Evolutionary conservation across 2,888 invertebrate species (phyloP).

Genomic region (Cephus pulcher): DNA sequence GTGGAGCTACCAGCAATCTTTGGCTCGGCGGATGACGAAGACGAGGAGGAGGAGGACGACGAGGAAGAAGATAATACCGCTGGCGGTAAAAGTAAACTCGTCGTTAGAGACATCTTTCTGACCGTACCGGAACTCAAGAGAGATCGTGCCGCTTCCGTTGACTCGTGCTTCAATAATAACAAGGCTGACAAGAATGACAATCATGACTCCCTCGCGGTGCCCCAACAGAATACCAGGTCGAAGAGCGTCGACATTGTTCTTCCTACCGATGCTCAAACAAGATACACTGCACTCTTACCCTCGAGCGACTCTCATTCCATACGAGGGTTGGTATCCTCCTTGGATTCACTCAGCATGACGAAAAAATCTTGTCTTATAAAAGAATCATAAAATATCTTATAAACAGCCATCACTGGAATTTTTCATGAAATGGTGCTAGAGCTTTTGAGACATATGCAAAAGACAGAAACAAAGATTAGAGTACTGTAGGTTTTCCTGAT

Average conservation of each 20-base stretch:
- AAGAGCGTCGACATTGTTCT: conserved; percentile 89
- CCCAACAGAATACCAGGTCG: conserved; percentile 79
- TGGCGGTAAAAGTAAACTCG: conserved; percentile 43
- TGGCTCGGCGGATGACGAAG: conserved; percentile 29
- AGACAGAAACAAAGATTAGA: background rate
- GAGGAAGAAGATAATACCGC: conserved; percentile 23
- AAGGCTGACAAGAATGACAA: conserved; percentile 77
- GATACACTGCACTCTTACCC: conserved; percentile 81
- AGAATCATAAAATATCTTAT: background rate
- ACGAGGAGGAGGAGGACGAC: conserved; percentile 33
- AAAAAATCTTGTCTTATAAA: background rate
- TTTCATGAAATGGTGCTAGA: background rate
- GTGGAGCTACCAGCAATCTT: conserved; percentile 44
- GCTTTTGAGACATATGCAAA: background rate
- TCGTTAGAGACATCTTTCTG: conserved; percentile 80
- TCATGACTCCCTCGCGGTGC: conserved; percentile 77
- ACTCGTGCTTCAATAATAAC: conserved; percentile 84
- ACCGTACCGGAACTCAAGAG: conserved; percentile 86
- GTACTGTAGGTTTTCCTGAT: background rate
- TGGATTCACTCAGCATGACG: background rate
- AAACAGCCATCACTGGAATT: background rate
- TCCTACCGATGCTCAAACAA: conserved; percentile 86
- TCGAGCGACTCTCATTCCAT: conserved; percentile 49
- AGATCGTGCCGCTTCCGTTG: conserved; percentile 89
- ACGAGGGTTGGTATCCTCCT: conserved; percentile 65